Percentiles rank a stretch among this genome's conserved stretches.
Conservation (phyloP, 2,797 vertebrate genomes). For the Pogoniulus pusillus region DNA sequence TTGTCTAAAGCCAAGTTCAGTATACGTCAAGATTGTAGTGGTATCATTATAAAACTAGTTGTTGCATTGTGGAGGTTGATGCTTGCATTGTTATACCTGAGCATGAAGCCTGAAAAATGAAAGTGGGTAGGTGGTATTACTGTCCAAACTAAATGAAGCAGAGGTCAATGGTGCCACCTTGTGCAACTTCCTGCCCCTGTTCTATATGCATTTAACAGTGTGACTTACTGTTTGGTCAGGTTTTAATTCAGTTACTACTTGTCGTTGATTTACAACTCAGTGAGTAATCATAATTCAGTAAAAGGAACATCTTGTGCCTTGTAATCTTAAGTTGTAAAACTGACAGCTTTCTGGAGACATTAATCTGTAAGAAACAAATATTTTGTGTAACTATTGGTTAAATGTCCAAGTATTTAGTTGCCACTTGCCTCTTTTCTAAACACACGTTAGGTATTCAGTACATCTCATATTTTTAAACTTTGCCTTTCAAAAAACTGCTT, state of each 20-base stretch:
- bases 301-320: neutral
- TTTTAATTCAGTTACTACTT: neutral
- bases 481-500: neutral
- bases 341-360: neutral
- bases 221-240: neutral
- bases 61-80: neutral
- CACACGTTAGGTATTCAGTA: fast-evolving
- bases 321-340: neutral
- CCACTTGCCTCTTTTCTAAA: neutral
- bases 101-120: neutral
- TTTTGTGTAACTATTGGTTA: neutral
- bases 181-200: neutral
- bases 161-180: neutral
- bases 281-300: neutral
- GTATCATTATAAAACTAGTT: fast-evolving
- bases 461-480: neutral
- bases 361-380: neutral
- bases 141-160: neutral
- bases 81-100: neutral
- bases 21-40: fast-evolving
- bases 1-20: neutral
- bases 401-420: neutral
- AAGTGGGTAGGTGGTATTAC: neutral
- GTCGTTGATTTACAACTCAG: neutral
- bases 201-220: fast-evolving